Conservation (phyloP, 2,888 invertebrate species). For the Erebia ligea region DNA sequence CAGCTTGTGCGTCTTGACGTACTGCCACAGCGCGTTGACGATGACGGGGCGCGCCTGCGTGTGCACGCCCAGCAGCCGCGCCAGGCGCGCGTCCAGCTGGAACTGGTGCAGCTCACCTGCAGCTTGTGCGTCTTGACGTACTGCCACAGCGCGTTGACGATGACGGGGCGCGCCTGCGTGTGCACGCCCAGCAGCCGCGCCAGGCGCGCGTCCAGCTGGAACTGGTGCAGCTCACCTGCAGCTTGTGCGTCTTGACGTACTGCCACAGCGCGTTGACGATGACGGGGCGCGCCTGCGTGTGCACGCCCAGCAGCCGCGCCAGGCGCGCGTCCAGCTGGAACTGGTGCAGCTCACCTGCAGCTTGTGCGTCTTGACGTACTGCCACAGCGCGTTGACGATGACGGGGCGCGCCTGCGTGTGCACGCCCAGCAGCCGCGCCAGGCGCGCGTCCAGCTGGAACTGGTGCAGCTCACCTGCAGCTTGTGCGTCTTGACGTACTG, state of each 20-base stretch:
- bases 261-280: conserved; percentile 99
- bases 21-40: conserved; percentile 99
- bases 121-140: conserved; percentile 98
- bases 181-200: conserved; percentile 98
- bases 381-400: conserved; percentile 99
- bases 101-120: conserved; percentile 98
- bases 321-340: conserved; percentile 98
- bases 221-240: conserved; percentile 98
- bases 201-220: conserved; percentile 97
- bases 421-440: conserved; percentile 97
- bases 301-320: conserved; percentile 97
- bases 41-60: conserved; percentile 98
- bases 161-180: conserved; percentile 98
- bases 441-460: conserved; percentile 98
- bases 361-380: conserved; percentile 98
- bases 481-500: conserved; percentile 99
- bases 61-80: conserved; percentile 97
- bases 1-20: conserved; percentile 97
- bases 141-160: conserved; percentile 99
- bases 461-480: conserved; percentile 97
- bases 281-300: conserved; percentile 98
- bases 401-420: conserved; percentile 98
- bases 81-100: conserved; percentile 97
- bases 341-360: conserved; percentile 97
- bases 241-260: conserved; percentile 98